A percentile compares a stretch with the other conserved stretches of the same genome.
Conservation (phyloP, 2,888 invertebrate genomes). For the Pseudococcus longispinus region DNA sequence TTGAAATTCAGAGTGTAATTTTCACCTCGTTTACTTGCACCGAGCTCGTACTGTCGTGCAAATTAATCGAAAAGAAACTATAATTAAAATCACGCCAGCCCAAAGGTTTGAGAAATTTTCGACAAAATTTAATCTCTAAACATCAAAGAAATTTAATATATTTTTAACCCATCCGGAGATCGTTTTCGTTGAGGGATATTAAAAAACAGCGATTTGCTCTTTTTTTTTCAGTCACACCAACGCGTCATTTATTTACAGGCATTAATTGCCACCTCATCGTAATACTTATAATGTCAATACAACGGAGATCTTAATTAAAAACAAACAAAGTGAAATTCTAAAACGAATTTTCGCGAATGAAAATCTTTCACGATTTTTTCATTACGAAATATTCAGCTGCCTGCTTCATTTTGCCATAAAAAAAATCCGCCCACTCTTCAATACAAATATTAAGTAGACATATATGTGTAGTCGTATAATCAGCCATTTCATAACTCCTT, state of each 20-base stretch:
- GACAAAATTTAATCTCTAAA: background rate
- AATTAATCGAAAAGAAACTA: slow-evolving; percentile 3
- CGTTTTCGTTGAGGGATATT: background rate
- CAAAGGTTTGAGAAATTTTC: background rate
- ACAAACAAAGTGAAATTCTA: background rate
- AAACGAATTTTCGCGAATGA: background rate
- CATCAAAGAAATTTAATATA: slow-evolving; percentile 12
- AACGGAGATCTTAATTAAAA: background rate
- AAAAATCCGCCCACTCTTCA: background rate
- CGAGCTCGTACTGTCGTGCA: background rate
- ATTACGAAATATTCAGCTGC: background rate
- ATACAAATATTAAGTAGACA: background rate
- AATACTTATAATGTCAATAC: background rate
- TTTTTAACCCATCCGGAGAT: background rate
- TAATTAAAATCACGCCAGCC: background rate
- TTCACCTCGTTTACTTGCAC: background rate
- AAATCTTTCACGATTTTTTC: background rate
- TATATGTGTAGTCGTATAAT: background rate
- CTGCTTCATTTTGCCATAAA: background rate
- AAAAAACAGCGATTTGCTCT: background rate
- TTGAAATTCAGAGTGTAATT: background rate
- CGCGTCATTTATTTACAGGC: background rate
- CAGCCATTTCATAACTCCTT: background rate
- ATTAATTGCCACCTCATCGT: slow-evolving; percentile 16
- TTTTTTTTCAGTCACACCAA: background rate